Conservation (phyloP, 2,113 vertebrate genomes). For the Trichechus manatus region DNA sequence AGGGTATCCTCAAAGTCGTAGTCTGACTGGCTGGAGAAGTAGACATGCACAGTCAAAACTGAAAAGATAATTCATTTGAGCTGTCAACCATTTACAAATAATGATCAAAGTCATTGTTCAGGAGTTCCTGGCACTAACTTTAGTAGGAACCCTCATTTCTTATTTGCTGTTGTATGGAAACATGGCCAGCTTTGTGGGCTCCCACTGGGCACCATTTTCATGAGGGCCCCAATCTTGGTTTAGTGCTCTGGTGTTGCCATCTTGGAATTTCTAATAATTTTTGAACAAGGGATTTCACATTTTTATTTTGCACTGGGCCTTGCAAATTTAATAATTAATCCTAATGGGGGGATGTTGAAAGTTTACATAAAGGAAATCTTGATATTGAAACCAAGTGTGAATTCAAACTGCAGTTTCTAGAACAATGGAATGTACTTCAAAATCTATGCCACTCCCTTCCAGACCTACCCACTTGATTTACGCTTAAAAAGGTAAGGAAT, state of each 20-base stretch:
- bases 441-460: not conserved
- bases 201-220: not conserved
- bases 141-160: not conserved
- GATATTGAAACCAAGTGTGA: not conserved
- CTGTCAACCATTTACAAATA: not conserved
- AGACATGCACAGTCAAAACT: not conserved
- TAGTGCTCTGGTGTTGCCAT: not conserved
- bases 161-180: not conserved
- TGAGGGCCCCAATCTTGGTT: not conserved
- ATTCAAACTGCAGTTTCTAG: conserved; percentile 35
- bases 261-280: not conserved
- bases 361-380: not conserved
- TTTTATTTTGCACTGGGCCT: not conserved
- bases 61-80: not conserved
- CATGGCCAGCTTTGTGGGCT: not conserved
- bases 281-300: not conserved
- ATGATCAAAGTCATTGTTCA: not conserved
- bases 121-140: not conserved
- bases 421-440: not conserved
- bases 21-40: not conserved
- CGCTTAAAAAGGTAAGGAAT: not conserved
- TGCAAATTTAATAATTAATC: not conserved
- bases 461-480: not conserved
- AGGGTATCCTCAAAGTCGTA: not conserved
- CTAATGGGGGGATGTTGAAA: not conserved